Percentiles rank a stretch among this genome's conserved stretches.
Evolutionary conservation across 2,113 vertebrate genomes (phyloP).

Genomic region (Semnornis frantzii): DNA sequence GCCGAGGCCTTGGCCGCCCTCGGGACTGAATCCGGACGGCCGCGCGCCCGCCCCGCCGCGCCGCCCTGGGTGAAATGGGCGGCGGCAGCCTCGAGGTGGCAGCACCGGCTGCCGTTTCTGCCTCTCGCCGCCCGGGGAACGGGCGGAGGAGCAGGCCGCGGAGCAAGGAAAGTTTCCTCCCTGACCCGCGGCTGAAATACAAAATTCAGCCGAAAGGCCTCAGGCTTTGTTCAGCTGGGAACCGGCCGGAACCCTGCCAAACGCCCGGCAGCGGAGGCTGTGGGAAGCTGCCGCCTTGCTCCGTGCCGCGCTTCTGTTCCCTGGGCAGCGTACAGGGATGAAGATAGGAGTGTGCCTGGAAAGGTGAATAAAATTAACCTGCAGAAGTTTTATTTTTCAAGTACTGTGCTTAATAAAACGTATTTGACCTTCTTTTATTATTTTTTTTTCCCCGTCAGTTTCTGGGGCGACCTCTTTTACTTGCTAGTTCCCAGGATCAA

Average conservation of each 20-base stretch:
- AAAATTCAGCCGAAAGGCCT: background rate
- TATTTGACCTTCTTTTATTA: no score
- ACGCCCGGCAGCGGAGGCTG: background rate
- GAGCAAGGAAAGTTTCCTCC: background rate
- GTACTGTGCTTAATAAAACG: no score
- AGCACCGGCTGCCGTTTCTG: constrained; percentile 73
- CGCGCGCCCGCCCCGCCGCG: background rate
- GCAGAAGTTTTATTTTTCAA: no score
- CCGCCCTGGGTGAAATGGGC: constrained; percentile 4
- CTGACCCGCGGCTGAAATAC: background rate
- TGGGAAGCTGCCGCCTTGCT: background rate
- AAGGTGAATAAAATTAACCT: no score
- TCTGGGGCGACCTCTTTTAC: background rate
- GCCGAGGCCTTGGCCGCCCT: background rate
- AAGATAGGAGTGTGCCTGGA: no score
- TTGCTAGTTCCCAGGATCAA: background rate
- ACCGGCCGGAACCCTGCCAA: background rate
- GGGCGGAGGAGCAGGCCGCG: background rate
- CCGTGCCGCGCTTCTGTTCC: accelerated
- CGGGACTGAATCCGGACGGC: accelerated
- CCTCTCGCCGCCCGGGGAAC: background rate
- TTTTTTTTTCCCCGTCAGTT: no score
- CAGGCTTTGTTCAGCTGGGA: background rate
- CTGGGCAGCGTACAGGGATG: no score
- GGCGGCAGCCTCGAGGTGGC: constrained; percentile 73